Evolutionary conservation across 1,140 invertebrate genomes (phyloP), one percentile per base, ranked within the genome.

Genomic region (Oedothorax gibbosus): DNA sequence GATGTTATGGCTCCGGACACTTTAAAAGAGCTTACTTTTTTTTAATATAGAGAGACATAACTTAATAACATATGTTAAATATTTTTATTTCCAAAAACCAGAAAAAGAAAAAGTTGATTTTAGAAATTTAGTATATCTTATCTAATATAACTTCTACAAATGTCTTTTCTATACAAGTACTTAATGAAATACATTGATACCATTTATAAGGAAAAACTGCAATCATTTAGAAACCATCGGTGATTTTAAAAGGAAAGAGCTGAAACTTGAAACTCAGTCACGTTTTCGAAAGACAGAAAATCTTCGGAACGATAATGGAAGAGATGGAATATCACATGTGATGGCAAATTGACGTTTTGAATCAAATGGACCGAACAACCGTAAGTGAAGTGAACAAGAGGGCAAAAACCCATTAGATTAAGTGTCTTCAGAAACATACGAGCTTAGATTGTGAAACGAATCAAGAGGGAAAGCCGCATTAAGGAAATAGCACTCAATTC

Each of bases 201-300:
- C 35, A 35, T 35, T 35, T 35, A 35, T 35, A 35, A 53, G 20
- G 50, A 71, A 18, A 18, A 71, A 53, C 20, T 15, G 6, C 14
- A 20, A 51, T 71, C 50, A 4, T 53, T 53, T 49, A 10, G 51
- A 21, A 35, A 11, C 35, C 35, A 35, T 35, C 35, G 20, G n/a
- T 18, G 69, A 18, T 51, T 7, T 14, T 50, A 15, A 50, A 50
- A 6, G 18, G 50, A 18, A n/a, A 71, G 54, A 71, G 20, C 20
- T 18, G 51, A 71, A 71, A 71, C n/a, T 54, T 71, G 50, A 12
- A 60, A 15, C 66, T 50, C 12, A 50, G 20, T 69, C 66, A 69
- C 15, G 69, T 54, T 51, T 49, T 5, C 50, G 20, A 54, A 9
- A 18, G n/a, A 53, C 18, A 51, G 15, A 49, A 71, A 49, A 51